phyloP scores from a whole-genome alignment of 2,797 vertebrate species.

The Miichthys miiuy region DNA sequence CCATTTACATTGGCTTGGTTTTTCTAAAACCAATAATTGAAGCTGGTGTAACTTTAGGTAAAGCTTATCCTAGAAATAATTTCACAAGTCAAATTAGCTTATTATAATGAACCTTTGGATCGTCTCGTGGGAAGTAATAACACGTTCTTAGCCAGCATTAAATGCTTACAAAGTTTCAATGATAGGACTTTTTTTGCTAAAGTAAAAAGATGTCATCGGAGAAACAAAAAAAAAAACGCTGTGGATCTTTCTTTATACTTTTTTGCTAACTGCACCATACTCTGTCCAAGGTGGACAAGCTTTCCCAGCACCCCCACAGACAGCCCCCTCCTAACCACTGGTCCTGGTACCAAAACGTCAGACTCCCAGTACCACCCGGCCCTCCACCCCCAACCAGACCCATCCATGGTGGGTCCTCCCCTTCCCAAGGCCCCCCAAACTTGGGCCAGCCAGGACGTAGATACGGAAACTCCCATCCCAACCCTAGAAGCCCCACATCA shows the following conservation, averaged over 20 bases:
- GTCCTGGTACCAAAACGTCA: constrained; percentile 84
- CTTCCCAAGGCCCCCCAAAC: constrained; percentile 76
- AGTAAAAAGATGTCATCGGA: too few relatives aligned
- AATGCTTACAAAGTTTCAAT: too few relatives aligned
- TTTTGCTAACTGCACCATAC: not conserved
- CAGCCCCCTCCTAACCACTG: constrained; percentile 83
- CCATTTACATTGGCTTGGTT: too few relatives aligned
- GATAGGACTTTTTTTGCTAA: too few relatives aligned
- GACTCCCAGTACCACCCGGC: constrained; percentile 77
- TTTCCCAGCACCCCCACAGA: constrained; percentile 84
- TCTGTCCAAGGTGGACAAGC: constrained; percentile 85
- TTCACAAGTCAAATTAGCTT: too few relatives aligned
- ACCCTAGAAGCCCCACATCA: constrained; percentile 80
- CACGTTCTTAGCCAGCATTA: too few relatives aligned
- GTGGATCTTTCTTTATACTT: not conserved
- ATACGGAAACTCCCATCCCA: constrained; percentile 72
- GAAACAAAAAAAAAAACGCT: too few relatives aligned
- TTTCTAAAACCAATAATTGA: too few relatives aligned
- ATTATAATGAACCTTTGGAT: too few relatives aligned
- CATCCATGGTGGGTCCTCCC: constrained; percentile 82
- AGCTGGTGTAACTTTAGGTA: too few relatives aligned
- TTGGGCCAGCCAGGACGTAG: constrained; percentile 78
- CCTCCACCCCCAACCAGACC: constrained; percentile 79
- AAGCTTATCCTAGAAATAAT: too few relatives aligned
- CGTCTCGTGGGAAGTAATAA: too few relatives aligned